phyloP scores from a whole-genome alignment of 2,797 vertebrate species.

The Xiphophorus birchmanni region DNA sequence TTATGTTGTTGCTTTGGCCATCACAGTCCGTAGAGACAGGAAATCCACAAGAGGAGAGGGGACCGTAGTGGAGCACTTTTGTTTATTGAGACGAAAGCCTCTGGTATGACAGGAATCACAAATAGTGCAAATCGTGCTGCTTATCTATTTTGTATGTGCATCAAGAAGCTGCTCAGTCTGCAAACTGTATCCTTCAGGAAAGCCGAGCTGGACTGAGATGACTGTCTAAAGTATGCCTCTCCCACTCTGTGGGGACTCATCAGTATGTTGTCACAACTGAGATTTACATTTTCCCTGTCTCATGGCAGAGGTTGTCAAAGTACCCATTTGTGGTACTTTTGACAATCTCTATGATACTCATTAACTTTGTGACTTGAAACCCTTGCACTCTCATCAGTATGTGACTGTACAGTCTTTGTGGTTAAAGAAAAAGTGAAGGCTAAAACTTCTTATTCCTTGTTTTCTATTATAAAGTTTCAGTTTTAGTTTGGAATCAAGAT shows the following conservation, averaged over 20 bases:
- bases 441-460: background rate
- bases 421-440: background rate
- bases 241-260: slow-evolving; percentile 62
- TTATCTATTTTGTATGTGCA: slow-evolving; percentile 53
- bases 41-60: slow-evolving; percentile 55
- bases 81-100: slow-evolving; percentile 65
- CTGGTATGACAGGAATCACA: slow-evolving; percentile 71
- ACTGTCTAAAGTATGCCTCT: slow-evolving; percentile 57
- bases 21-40: slow-evolving; percentile 41
- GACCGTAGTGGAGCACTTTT: slow-evolving; percentile 44
- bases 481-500: slow-evolving; percentile 19
- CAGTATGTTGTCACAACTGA: slow-evolving; percentile 43
- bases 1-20: slow-evolving; percentile 32
- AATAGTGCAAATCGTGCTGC: slow-evolving; percentile 42
- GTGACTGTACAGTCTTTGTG: background rate
- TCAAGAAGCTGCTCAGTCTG: slow-evolving; percentile 37
- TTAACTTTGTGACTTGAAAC: slow-evolving; percentile 4
- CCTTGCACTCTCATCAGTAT: background rate
- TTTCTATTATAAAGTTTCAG: background rate
- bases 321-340: slow-evolving; percentile 27
- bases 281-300: slow-evolving; percentile 40
- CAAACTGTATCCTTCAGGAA: slow-evolving; percentile 28
- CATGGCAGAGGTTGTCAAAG: slow-evolving; percentile 28
- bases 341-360: background rate
- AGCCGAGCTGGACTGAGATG: slow-evolving; percentile 58